Conservation (phyloP, 1,140 invertebrate species). For the Phortica variegata region DNA sequence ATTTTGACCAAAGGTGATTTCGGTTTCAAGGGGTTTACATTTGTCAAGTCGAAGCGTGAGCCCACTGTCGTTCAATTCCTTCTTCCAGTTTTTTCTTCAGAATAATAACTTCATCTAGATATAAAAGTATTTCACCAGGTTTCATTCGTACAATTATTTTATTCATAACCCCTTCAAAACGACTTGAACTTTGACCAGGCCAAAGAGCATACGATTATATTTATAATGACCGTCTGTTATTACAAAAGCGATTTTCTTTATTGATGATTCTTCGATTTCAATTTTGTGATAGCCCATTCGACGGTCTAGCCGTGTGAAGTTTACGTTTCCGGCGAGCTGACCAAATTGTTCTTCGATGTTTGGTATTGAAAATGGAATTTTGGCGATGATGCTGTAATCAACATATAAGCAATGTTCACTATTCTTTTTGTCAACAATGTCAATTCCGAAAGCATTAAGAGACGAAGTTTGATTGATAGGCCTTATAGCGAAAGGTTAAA, state of each 20-base stretch:
- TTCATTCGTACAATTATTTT: conserved; percentile 1
- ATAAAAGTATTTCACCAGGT: conserved; percentile 12
- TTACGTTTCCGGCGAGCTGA: conserved; percentile 43
- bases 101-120: conserved; percentile 38
- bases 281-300: conserved; percentile 60
- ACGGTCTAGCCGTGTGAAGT: conserved; percentile 58
- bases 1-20: too few relatives aligned
- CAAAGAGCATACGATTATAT: conserved; percentile 31
- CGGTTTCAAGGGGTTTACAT: conserved; percentile 27
- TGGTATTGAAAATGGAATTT: too few relatives aligned
- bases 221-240: conserved; percentile 35
- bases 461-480: too few relatives aligned
- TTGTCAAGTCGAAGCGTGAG: conserved; percentile 16
- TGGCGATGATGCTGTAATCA: too few relatives aligned
- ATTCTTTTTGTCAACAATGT: conserved; percentile 39
- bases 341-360: conserved; percentile 57
- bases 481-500: too few relatives aligned
- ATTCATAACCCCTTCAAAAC: conserved; percentile 57
- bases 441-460: too few relatives aligned
- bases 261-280: too few relatives aligned
- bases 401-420: too few relatives aligned
- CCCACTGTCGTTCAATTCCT: conserved; percentile 18
- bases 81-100: conserved; percentile 18
- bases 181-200: conserved; percentile 32
- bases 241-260: too few relatives aligned